Evolutionary conservation across 2,113 vertebrate species (phyloP).

Genomic region (Emberiza fucata): DNA sequence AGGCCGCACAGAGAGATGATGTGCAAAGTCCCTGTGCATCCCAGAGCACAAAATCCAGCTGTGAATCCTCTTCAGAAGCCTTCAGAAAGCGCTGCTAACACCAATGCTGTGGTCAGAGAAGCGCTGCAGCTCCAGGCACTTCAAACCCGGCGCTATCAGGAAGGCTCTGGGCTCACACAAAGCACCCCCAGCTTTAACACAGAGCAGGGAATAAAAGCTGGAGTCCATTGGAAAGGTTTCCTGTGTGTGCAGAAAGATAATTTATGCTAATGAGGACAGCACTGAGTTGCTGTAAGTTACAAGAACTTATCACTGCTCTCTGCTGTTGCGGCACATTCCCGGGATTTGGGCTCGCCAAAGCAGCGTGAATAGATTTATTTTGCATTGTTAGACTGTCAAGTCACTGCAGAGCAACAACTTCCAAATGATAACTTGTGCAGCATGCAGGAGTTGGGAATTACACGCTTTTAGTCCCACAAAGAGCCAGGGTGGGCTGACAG

Average conservation of each 20-base stretch:
- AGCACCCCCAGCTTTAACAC: not conserved
- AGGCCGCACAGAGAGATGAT: not conserved
- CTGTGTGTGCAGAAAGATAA: conserved; percentile 52
- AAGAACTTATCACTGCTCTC: conserved; percentile 70
- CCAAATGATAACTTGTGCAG: conserved; percentile 62
- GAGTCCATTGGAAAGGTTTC: conserved; percentile 19
- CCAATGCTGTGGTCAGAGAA: not conserved
- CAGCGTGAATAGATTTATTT: conserved; percentile 75
- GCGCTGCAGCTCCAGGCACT: not conserved
- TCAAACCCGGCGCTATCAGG: not conserved
- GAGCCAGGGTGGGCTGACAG: not conserved
- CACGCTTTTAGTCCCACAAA: conserved; percentile 40
- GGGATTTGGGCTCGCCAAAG: conserved; percentile 62
- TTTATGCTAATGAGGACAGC: conserved; percentile 64
- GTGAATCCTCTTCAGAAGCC: not conserved
- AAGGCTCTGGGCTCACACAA: not conserved
- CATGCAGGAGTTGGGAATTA: conserved; percentile 66
- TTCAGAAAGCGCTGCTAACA: not conserved
- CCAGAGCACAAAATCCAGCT: not conserved
- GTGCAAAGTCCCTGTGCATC: not conserved
- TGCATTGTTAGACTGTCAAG: conserved; percentile 77
- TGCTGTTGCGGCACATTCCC: conserved; percentile 61
- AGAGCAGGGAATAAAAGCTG: conserved; percentile 1
- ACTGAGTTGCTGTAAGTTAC: conserved; percentile 40
- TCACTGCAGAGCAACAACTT: conserved; percentile 71